Evolutionary conservation across 2,797 vertebrate species (phyloP), one percentile per base, ranked within the genome.

Genomic region (Esox lucius): DNA sequence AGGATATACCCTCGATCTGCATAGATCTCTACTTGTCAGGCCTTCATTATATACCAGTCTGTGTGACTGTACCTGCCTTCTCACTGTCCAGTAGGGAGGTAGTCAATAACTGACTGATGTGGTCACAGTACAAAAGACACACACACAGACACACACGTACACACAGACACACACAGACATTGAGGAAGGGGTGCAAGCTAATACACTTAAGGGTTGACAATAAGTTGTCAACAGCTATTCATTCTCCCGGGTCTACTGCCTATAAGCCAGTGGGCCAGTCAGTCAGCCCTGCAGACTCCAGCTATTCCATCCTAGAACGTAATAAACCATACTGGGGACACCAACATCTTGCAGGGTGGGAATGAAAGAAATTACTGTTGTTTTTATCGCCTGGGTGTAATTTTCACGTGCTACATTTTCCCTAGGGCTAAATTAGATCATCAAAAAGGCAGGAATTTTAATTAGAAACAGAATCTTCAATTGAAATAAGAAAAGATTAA

Each of bases 211-310:
- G 46, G 75, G 85, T 89, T 91, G 87, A 93, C 90, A 91, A 88
- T 91, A 86, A 87, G 84, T 86, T 94, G 93, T 95, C 93, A 94
- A 82, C 94, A 94, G 92, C 90, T 94, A 86, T 91, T 94, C 92
- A 94, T 94, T 93, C 88, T 80, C 80, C 68, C 56, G 76, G 62
- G 76, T 80, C 68, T 76, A 81, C 80, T 89, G 81, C 79, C 70
- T 39, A 51, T 65, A 79, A 78, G 85, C 83, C 85, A 68, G 83
- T 78, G 6, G 33, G 65, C 77, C 75, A 72, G 70, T 76, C 62
- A 69, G 76, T 70, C 65, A 78, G 75, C 83, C 83, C 84, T 72
- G 82, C 77, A 78, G 85, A 88, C 84, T 90, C 84, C 85, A 85
- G 82, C 68, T 11, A 24, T 31, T 49, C 22, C 42, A 26, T 75